Conservation (phyloP, 2,888 invertebrate genomes). For the Cataglyphis livida region DNA sequence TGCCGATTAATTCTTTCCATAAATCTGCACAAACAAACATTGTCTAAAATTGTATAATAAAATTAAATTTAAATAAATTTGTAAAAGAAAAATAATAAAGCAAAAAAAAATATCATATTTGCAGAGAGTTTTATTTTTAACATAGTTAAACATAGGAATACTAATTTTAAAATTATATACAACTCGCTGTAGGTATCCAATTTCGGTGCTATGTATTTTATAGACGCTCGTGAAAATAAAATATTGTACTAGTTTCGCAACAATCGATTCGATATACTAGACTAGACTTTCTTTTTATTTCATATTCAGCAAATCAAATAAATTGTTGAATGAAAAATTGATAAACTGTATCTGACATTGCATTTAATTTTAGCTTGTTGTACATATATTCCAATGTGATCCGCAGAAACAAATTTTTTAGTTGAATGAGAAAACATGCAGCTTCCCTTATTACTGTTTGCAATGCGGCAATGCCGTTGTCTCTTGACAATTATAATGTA, state of each 20-base stretch:
- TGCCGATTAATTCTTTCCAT: not conserved
- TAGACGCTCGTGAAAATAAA: constrained; percentile 41
- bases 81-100: not conserved
- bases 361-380: constrained; percentile 25
- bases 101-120: not conserved
- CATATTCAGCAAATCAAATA: constrained; percentile 33
- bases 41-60: not conserved
- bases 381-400: constrained; percentile 15
- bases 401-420: constrained; percentile 19
- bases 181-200: constrained; percentile 14
- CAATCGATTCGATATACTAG: constrained; percentile 15
- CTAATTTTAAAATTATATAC: constrained; percentile 17
- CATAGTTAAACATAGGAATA: not conserved
- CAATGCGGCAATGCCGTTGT: constrained; percentile 7
- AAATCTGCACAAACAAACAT: not conserved
- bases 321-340: constrained; percentile 55
- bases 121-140: not conserved
- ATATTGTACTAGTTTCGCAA: constrained; percentile 33
- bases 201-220: constrained; percentile 28
- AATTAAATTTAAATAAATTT: not conserved
- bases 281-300: constrained; percentile 41
- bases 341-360: constrained; percentile 47
- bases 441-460: constrained; percentile 8
- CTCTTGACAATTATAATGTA: not conserved
- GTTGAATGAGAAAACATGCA: constrained; percentile 16